Percentiles rank a stretch among this genome's conserved stretches.
phyloP scores from a whole-genome alignment of 2,888 invertebrate genomes.

The Quadroppia sp. region DNA sequence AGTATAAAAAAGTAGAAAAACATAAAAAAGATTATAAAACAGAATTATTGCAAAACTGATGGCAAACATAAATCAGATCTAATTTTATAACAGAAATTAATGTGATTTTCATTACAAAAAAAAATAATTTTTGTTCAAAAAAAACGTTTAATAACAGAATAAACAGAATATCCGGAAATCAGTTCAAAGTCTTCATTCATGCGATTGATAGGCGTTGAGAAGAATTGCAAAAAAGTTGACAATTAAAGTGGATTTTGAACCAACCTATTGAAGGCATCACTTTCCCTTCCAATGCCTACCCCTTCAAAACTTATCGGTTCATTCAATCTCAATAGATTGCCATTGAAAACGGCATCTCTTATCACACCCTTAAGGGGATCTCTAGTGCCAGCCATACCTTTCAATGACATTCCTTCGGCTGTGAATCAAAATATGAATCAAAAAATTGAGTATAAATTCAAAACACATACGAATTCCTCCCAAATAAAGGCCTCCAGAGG shows the following conservation, averaged over 20 bases:
- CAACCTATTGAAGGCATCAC: conserved; percentile 34
- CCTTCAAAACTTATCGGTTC: conserved; percentile 63
- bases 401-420: conserved; percentile 53
- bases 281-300: conserved; percentile 63
- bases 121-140: background rate
- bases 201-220: conserved; percentile 18
- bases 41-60: background rate
- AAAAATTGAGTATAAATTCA: background rate
- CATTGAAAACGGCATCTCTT: conserved; percentile 70
- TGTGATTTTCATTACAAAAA: background rate
- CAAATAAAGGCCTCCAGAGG: conserved; percentile 64
- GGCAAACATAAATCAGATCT: conserved; percentile 11
- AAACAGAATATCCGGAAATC: background rate
- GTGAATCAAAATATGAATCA: background rate
- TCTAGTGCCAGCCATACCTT: conserved; percentile 57
- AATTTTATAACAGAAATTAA: background rate
- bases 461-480: conserved; percentile 64
- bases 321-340: conserved; percentile 63
- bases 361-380: conserved; percentile 70
- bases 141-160: background rate
- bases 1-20: conserved; percentile 1
- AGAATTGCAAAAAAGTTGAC: background rate
- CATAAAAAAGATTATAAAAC: background rate
- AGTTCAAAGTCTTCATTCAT: conserved; percentile 18
- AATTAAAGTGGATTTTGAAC: conserved; percentile 15